Evolutionary conservation across 92 coral and sea anemone genomes (phyloP).

Genomic region (Palythoa caribaeorum): DNA sequence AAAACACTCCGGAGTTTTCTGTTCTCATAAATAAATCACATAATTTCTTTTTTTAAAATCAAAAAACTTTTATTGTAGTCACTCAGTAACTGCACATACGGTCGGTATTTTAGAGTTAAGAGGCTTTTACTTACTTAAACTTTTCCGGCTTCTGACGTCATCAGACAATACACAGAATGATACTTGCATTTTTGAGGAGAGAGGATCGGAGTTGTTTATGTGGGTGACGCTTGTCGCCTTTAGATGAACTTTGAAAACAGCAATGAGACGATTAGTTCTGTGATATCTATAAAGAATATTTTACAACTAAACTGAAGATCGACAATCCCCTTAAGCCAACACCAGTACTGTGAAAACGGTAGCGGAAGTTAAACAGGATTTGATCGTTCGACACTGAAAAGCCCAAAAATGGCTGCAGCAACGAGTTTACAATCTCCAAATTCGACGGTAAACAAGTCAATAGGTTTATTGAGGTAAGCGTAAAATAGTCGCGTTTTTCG

Average conservation of each 20-base stretch:
- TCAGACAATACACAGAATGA: background rate
- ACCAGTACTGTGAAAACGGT: background rate
- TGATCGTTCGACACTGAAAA: background rate
- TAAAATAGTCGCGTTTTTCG: background rate
- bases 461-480: slow-evolving; percentile 5
- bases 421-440: slow-evolving; percentile 8
- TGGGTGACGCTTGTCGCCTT: background rate
- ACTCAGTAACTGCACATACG: too few species aligned
- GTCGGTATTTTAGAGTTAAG: background rate
- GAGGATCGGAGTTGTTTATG: background rate
- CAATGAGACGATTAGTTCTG: background rate
- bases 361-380: slow-evolving; percentile 3
- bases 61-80: too few species aligned
- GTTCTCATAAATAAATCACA: too few species aligned
- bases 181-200: background rate
- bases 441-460: background rate
- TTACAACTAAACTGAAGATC: background rate
- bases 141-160: slow-evolving; percentile 12
- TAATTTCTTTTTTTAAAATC: too few species aligned
- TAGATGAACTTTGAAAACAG: background rate
- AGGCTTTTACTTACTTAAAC: background rate
- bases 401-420: slow-evolving; percentile 24
- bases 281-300: background rate
- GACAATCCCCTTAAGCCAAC: background rate
- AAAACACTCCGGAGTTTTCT: too few species aligned